These are phyloP conservation scores for Thamnophis elegans DNA, from an alignment of 2,797 vertebrate species.

Conservation along the genomic window DNA sequence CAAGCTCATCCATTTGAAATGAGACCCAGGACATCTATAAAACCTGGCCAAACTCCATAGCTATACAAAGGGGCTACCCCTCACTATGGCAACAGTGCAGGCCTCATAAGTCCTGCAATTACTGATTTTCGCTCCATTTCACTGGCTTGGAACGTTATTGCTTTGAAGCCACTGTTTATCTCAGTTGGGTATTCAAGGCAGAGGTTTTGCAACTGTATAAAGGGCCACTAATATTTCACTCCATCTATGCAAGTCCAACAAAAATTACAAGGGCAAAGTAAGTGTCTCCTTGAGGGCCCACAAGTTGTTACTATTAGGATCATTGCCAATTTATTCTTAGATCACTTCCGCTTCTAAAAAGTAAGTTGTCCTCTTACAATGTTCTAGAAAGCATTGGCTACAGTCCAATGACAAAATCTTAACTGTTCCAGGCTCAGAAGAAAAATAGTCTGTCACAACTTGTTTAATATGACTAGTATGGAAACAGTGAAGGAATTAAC, in stretches of 20 bases:
- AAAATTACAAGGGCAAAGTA: slow-evolving; percentile 15
- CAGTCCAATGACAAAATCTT: not conserved
- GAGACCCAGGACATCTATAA: not conserved
- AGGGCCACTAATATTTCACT: not conserved
- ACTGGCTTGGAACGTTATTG: not conserved
- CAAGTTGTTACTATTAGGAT: slow-evolving; percentile 5
- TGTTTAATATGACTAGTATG: not conserved
- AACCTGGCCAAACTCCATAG: not conserved
- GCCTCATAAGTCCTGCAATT: not conserved
- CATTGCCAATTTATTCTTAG: not conserved
- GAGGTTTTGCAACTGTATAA: slow-evolving; percentile 5
- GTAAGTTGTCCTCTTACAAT: not conserved
- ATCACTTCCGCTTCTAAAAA: slow-evolving; percentile 9
- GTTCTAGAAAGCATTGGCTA: not conserved
- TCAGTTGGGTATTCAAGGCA: not conserved
- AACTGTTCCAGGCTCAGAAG: not conserved
- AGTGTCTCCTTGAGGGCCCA: not conserved
- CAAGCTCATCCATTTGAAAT: not conserved
- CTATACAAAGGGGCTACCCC: not conserved
- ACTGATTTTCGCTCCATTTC: not conserved
- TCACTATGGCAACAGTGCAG: not conserved
- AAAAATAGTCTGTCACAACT: not conserved
- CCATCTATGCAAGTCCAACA: not conserved
- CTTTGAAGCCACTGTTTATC: slow-evolving; percentile 6
- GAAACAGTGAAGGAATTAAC: not conserved